Percentiles rank a stretch among this genome's conserved stretches.
Conservation (phyloP, 2,113 vertebrate genomes). For the Brachypteracias leptosomus region DNA sequence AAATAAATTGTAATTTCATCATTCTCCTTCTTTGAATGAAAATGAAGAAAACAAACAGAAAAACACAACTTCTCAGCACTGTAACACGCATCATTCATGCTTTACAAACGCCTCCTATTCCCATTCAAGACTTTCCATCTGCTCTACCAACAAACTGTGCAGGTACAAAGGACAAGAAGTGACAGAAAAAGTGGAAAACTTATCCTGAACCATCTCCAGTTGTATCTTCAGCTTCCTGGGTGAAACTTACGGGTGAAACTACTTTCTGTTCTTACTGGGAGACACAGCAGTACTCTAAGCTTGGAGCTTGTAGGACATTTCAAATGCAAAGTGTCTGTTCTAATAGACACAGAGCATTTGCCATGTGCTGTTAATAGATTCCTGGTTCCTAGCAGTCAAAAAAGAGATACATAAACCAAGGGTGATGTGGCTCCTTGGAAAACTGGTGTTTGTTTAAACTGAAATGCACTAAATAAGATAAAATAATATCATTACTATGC, state of each 20-base stretch:
- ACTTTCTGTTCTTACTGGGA: not conserved
- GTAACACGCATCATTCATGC: fast-evolving
- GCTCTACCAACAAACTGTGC: not conserved
- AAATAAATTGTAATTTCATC: not conserved
- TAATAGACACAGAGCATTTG: not conserved
- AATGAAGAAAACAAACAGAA: not conserved
- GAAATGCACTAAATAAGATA: not conserved
- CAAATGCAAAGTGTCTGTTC: too few relatives aligned
- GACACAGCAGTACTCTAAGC: not conserved
- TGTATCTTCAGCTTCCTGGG: not conserved
- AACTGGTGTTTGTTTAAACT: not conserved
- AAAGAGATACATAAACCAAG: not conserved
- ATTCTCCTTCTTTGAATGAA: not conserved
- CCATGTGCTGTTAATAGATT: not conserved
- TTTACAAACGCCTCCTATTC: not conserved
- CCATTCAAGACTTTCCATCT: not conserved
- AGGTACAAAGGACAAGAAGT: not conserved
- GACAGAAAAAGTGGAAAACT: not conserved
- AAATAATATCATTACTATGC: not conserved
- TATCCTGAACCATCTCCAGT: not conserved
- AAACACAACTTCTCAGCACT: not conserved
- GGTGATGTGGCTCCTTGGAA: not conserved
- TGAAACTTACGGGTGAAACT: not conserved
- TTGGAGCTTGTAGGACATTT: not conserved
- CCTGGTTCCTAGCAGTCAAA: not conserved